Conservation (phyloP, 2,888 invertebrate species). For the Axea sp. region DNA sequence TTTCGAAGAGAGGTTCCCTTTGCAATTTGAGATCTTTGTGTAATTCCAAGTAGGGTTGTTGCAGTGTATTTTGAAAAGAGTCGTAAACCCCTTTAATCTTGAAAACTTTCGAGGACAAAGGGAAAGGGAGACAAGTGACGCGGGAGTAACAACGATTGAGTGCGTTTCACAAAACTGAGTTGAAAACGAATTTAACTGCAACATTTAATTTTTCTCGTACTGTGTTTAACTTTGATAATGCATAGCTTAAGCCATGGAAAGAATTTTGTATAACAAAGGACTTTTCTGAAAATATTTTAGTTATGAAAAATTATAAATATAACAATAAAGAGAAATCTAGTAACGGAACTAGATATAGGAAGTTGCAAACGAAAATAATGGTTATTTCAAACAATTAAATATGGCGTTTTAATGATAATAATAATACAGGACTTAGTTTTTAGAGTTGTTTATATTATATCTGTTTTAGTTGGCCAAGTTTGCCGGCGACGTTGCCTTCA, state of each 20-base stretch:
- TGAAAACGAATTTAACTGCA: conserved; percentile 45
- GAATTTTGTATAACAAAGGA: too few species aligned
- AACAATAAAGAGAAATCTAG: too few species aligned
- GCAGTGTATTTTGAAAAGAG: conserved; percentile 52
- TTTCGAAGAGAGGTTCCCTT: conserved; percentile 28
- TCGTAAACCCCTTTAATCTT: conserved; percentile 57
- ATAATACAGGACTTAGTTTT: too few species aligned
- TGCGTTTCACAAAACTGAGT: conserved; percentile 39
- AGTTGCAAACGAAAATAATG: too few species aligned
- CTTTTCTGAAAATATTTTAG: too few species aligned
- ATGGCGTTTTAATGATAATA: too few species aligned
- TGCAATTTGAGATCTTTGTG: conserved; percentile 48
- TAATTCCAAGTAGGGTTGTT: conserved; percentile 46
- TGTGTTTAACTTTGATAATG: too few species aligned
- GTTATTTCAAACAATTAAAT: too few species aligned
- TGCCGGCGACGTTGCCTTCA: conserved; percentile 83
- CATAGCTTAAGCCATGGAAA: too few species aligned
- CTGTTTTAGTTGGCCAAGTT: conserved; percentile 77
- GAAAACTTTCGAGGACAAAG: conserved; percentile 53
- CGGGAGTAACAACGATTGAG: conserved; percentile 56
- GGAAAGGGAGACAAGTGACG: conserved; percentile 51
- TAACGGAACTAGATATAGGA: too few species aligned
- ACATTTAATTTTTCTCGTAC: conserved; percentile 33
- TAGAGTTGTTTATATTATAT: too few species aligned
- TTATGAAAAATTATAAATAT: too few species aligned